Evolutionary conservation across 2,113 vertebrate species (phyloP), one percentile per base, ranked within the genome.

Genomic region (Sylvilagus bachmani): DNA sequence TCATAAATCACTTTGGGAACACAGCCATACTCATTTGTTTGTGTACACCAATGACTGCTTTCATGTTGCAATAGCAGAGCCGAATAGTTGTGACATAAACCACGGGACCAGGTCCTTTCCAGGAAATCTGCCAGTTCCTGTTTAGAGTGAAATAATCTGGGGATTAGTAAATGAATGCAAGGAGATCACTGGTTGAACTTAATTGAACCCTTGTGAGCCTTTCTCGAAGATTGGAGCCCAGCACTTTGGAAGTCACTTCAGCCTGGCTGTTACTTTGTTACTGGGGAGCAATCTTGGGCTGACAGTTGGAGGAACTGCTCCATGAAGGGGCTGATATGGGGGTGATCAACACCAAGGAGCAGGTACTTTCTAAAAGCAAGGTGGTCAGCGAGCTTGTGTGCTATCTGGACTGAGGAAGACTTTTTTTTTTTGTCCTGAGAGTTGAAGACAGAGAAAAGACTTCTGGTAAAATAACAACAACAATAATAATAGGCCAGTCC

Each of bases 281-380:
- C 87, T 2, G 7, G 4, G 29, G 13, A 0, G 3, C 64, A 21
- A 31, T 16, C 64, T 58, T 55, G 75, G 75, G 17, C 5, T 3
- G 0, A 79, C 17, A 75, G 71, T 24, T 12, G 2, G 38, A 22
- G 53, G 24, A 38, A 14, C 61, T 78, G 74, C 25, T 12, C 24
- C 3, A 6, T 10, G 6, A 53, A 61, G 44, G 25, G 0, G 58
- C 92, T 27, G 22, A 88, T 6, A 82, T 95, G 58, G 51, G 87
- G 49, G 94, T 93, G 71, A 73, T 94, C 82, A 53, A 53, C 58
- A 84, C 58, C 3, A 77, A 83, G 1, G 94, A 95, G 10, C 86
- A 95, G 90, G 96, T 96, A 71, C 17, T 53, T 89, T 55, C 61
- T 38, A 27, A 83, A 0, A 5, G 33, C 51, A 36, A 44, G 0